A percentile compares a stretch with the other conserved stretches of the same genome.
phyloP scores from a whole-genome alignment of 2,797 vertebrate species.

The Todus mexicanus region DNA sequence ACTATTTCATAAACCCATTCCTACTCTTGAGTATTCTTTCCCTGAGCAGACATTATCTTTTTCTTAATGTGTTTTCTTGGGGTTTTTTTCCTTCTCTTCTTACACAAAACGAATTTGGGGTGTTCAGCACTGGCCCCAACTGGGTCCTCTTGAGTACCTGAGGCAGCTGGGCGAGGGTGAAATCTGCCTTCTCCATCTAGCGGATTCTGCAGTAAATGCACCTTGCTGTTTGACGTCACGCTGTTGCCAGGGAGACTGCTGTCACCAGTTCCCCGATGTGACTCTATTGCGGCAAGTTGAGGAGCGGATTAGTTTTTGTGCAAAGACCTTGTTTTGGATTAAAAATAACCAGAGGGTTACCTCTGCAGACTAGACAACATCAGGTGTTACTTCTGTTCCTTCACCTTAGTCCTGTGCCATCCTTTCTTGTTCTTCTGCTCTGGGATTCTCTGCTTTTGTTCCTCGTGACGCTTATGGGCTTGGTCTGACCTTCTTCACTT shows the following conservation, averaged over 20 bases:
- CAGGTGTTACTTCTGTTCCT: background rate
- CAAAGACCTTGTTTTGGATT: conserved; percentile 53
- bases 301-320: conserved; percentile 53
- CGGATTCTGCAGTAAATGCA: conserved; percentile 64
- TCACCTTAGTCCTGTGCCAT: background rate
- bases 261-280: conserved; percentile 65
- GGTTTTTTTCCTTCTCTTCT: background rate
- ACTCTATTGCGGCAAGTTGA: conserved; percentile 64
- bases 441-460: background rate
- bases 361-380: background rate
- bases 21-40: background rate
- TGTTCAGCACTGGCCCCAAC: conserved; percentile 37
- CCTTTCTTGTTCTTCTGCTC: background rate
- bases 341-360: conserved; percentile 32
- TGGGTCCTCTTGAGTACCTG: conserved; percentile 31
- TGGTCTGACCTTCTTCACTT: background rate
- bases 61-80: background rate
- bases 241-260: conserved; percentile 75
- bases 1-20: background rate
- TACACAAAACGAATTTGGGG: conserved; percentile 39
- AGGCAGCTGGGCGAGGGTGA: conserved; percentile 57
- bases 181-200: conserved; percentile 69
- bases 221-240: conserved; percentile 67
- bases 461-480: background rate
- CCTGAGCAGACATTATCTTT: background rate